phyloP scores from a whole-genome alignment of 2,113 vertebrate species.

The Ascaphus truei region DNA sequence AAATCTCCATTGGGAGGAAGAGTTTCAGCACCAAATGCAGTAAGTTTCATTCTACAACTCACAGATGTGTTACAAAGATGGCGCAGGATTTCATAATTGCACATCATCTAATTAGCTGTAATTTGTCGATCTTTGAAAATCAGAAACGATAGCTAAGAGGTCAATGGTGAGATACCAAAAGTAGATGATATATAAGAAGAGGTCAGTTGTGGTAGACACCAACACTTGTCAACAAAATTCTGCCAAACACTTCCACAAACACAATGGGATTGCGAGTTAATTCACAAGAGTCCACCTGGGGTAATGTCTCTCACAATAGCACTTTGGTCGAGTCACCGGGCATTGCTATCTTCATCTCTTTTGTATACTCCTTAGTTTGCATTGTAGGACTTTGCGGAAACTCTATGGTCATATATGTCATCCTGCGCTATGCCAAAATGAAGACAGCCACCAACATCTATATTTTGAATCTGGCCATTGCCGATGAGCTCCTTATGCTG shows the following conservation, averaged over 20 bases:
- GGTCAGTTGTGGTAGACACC: not conserved
- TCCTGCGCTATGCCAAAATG: slow-evolving; percentile 89
- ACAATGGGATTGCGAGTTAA: slow-evolving; percentile 40
- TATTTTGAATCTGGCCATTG: slow-evolving; percentile 84
- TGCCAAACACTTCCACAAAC: slow-evolving; percentile 37
- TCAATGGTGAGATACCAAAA: no score
- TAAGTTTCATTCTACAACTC: not conserved
- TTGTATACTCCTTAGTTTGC: slow-evolving; percentile 87
- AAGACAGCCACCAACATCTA: slow-evolving; percentile 90
- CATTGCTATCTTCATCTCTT: slow-evolving; percentile 85
- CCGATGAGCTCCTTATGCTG: slow-evolving; percentile 85
- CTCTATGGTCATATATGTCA: slow-evolving; percentile 89
- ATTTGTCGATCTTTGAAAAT: not conserved
- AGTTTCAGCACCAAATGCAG: not conserved
- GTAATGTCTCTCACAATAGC: slow-evolving; percentile 65
- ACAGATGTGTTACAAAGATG: not conserved
- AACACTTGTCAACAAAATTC: slow-evolving; percentile 45
- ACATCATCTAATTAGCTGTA: not conserved
- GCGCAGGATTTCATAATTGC: not conserved
- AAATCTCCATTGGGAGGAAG: not conserved
- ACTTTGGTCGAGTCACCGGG: slow-evolving; percentile 73
- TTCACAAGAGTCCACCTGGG: slow-evolving; percentile 48
- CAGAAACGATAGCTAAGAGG: no score
- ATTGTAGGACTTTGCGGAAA: slow-evolving; percentile 84
- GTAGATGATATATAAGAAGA: not conserved